These are phyloP conservation scores for Neoscelio sp. DNA, from an alignment of 2,888 invertebrate genomes.

Conservation along the genomic window DNA sequence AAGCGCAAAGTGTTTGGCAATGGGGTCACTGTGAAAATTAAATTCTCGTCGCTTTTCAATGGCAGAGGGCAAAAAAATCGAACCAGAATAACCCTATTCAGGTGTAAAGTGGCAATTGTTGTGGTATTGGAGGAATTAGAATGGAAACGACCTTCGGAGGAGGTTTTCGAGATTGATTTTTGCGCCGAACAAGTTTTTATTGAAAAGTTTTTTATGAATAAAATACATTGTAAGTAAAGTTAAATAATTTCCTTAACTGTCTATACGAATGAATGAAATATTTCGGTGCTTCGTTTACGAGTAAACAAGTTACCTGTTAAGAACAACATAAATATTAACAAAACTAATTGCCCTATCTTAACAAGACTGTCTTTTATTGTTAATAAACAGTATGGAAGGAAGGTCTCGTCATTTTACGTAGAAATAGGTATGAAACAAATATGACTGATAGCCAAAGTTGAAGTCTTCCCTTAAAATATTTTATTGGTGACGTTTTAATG, in stretches of 20 bases:
- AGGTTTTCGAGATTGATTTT: conserved; percentile 24
- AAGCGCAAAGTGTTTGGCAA: conserved; percentile 29
- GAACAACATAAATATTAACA: neutral
- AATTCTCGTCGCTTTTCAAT: conserved; percentile 9
- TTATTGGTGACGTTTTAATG: conserved; percentile 25
- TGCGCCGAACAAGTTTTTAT: conserved; percentile 21
- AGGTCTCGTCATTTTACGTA: conserved; percentile 5
- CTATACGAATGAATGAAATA: too few relatives aligned
- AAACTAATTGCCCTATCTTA: conserved; percentile 1
- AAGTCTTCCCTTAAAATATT: conserved; percentile 8
- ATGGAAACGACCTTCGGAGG: neutral
- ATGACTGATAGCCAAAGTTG: conserved; percentile 31
- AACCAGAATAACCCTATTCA: conserved; percentile 6
- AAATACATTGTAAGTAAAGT: too few relatives aligned
- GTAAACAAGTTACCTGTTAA: neutral
- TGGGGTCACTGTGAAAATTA: conserved; percentile 44
- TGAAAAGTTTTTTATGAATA: too few relatives aligned
- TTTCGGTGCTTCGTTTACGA: too few relatives aligned
- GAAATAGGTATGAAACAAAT: conserved; percentile 5
- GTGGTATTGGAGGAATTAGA: neutral
- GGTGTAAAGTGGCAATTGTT: conserved; percentile 17
- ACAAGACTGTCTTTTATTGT: conserved; percentile 11
- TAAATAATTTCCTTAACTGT: too few relatives aligned
- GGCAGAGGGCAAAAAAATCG: neutral
- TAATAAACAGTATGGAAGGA: conserved; percentile 25